Evolutionary conservation across 2,113 vertebrate species (phyloP).

Genomic region (Pelmatolapia mariae): DNA sequence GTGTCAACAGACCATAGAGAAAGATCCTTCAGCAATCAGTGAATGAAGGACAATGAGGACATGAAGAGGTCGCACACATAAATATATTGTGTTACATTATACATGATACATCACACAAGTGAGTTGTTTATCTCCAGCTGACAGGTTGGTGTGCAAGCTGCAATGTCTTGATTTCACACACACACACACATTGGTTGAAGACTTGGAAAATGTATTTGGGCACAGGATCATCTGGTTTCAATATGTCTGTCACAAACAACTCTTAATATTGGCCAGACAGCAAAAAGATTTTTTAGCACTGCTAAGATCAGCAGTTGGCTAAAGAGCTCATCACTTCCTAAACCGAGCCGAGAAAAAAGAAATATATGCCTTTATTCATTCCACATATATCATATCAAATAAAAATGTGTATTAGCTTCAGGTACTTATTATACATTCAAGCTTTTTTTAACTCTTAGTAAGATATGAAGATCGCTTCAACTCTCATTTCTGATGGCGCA

Average conservation of each 20-base stretch:
- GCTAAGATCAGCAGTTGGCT: conserved; percentile 19
- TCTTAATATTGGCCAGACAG: conserved; percentile 30
- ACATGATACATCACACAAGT: not conserved
- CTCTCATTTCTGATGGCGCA: not conserved
- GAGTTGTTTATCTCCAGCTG: conserved; percentile 33
- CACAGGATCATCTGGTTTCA: conserved; percentile 60
- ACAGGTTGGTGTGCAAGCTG: conserved; percentile 26
- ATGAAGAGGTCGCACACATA: not conserved
- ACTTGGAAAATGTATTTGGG: conserved; percentile 30
- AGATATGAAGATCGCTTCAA: not conserved
- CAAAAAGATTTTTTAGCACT: conserved; percentile 26
- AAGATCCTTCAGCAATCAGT: not conserved
- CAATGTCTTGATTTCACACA: conserved; percentile 39
- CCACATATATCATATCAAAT: not conserved
- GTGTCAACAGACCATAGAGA: conserved; percentile 8
- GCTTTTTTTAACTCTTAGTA: not conserved
- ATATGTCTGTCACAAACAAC: conserved; percentile 51
- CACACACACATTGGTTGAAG: not conserved
- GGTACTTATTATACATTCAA: not conserved
- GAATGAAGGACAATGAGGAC: not conserved
- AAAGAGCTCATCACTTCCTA: conserved; percentile 7
- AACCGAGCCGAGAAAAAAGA: not conserved
- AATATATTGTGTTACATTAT: conserved; percentile 1
- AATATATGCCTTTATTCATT: not conserved
- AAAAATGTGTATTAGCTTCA: not conserved